These are phyloP conservation scores for Oryzias melastigma DNA, from an alignment of 2,113 vertebrate genomes.

Conservation along the genomic window DNA sequence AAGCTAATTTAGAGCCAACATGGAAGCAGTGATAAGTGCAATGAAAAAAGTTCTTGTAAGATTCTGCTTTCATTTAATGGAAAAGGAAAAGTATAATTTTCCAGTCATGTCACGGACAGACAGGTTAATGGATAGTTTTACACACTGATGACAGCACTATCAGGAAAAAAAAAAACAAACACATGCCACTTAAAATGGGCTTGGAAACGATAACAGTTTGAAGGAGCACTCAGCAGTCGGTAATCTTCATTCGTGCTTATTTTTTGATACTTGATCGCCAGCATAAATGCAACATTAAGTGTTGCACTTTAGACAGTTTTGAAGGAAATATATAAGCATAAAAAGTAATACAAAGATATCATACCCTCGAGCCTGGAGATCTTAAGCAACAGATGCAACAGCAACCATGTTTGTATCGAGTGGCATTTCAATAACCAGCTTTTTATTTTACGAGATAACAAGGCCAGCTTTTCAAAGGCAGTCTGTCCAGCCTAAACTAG, in stretches of 20 bases:
- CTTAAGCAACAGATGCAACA: no score
- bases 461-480: constrained; percentile 48
- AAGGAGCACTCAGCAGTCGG: constrained; percentile 18
- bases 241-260: constrained; percentile 14
- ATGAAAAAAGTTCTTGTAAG: no score
- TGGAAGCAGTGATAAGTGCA: background rate
- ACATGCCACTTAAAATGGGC: background rate
- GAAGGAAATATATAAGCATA: no score
- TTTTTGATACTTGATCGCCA: constrained; percentile 1
- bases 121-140: constrained; percentile 9
- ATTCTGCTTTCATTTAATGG: background rate
- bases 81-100: constrained; percentile 3
- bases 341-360: no score
- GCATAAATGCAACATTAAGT: background rate
- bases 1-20: background rate
- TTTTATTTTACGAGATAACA: constrained; percentile 29
- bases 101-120: background rate
- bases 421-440: constrained; percentile 10
- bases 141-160: background rate
- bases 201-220: constrained; percentile 1
- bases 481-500: constrained; percentile 50
- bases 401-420: background rate
- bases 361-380: no score
- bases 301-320: background rate
- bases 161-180: background rate